Evolutionary conservation across 2,888 invertebrate species (phyloP), one percentile per base, ranked within the genome.

Genomic region (Pedicia rivosa): DNA sequence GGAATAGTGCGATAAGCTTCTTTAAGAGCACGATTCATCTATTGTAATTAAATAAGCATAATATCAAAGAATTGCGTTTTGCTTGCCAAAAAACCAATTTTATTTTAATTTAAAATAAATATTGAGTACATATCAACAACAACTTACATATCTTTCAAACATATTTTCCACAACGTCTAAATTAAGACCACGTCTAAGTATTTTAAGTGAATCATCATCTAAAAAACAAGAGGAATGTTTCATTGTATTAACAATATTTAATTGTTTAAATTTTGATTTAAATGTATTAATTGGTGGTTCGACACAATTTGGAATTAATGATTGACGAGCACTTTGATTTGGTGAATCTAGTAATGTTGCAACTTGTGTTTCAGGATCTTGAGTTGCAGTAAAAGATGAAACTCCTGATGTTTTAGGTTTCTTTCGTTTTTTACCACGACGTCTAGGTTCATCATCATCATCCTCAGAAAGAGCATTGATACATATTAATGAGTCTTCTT

Each of bases 331-430:
- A 47, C 77, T 77, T 2, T 74, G 67, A 55, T 74, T 76, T 9
- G 72, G 66, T 0, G 77, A 78, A 49, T 78, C 78, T 0, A 69
- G 68, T 31, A 74, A 61, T 6, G 72, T 67, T 2, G 73, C 71
- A 8, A 74, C 74, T 53, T 78, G 77, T 3, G 78, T 78, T 58
- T 78, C 78, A 1, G 78, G 78, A 52, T 78, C 78, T 43, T 74
- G 51, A 29, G 53, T 60, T 35, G 48, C 56, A 47, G 45, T 52
- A 40, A 38, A 48, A 42, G 41, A 41, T 50, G 56, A 48, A 3
- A 34, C 16, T 35, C 48, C 47, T 22, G 50, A 43, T 3, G 53
- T 46, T 38, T 57, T 59, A 1, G 53, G 43, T 41, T 56, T 58
- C 39, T 59, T 59, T 5, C 74, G 65, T 35, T 69, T 68, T 43